phyloP scores from a whole-genome alignment of 2,797 vertebrate species.

The Manis crassicaudata region DNA sequence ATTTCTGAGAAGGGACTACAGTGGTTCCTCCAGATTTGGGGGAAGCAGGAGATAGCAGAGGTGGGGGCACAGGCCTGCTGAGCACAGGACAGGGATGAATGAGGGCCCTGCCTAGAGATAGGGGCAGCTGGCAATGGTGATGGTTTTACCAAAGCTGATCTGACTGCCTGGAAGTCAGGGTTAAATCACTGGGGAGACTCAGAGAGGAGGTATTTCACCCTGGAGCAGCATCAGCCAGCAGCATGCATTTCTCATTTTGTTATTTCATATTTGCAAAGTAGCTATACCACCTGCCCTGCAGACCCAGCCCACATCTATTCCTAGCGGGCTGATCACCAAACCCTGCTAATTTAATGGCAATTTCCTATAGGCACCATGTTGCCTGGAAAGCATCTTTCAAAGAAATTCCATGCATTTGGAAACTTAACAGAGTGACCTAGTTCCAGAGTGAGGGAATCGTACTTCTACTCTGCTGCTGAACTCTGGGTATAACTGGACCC shows the following conservation, averaged over 20 bases:
- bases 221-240: not conserved
- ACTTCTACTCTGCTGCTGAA: constrained; percentile 49
- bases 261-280: not conserved
- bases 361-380: constrained; percentile 61
- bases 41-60: not conserved
- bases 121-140: accelerated
- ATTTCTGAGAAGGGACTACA: not conserved
- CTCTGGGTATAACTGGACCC: not conserved
- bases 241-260: not conserved
- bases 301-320: not conserved
- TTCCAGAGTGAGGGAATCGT: constrained; percentile 49
- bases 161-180: not conserved
- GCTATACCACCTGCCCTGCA: constrained; percentile 29
- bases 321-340: constrained; percentile 39
- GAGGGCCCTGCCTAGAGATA: not conserved
- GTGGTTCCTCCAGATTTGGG: not conserved
- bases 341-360: constrained; percentile 63
- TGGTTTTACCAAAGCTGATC: not conserved
- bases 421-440: not conserved
- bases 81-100: not conserved
- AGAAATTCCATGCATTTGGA: constrained; percentile 48
- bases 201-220: not conserved
- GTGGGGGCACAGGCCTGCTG: not conserved
- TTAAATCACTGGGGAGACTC: not conserved
- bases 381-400: constrained; percentile 53